These are phyloP conservation scores for Montipora efflorescens DNA, from an alignment of 64 coral and sea anemone species.

Conservation along the genomic window DNA sequence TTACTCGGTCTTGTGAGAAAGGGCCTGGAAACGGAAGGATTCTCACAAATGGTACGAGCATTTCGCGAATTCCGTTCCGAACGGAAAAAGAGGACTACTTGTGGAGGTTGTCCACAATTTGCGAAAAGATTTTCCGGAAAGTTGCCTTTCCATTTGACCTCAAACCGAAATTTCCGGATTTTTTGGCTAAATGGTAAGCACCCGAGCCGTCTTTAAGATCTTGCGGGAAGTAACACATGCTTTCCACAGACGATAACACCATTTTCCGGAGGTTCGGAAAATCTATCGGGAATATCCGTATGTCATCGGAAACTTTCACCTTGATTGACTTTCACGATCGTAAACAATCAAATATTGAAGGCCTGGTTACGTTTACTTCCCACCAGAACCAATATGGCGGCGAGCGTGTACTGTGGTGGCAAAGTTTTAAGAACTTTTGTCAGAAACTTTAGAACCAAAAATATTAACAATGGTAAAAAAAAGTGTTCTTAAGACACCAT, in stretches of 20 bases:
- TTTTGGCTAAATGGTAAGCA: too few species aligned
- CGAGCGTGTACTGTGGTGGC: constrained; percentile 54
- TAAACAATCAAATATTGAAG: constrained; percentile 58
- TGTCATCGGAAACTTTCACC: not conserved
- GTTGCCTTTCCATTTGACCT: too few species aligned
- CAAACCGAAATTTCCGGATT: too few species aligned
- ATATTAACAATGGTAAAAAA: constrained; percentile 37
- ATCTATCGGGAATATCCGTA: not conserved
- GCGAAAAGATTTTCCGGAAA: too few species aligned
- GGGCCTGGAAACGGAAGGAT: too few species aligned
- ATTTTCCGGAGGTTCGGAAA: not conserved
- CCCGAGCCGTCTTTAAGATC: not conserved
- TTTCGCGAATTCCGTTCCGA: too few species aligned
- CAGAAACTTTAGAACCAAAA: constrained; percentile 31
- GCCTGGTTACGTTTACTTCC: constrained; percentile 62
- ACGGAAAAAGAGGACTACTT: too few species aligned
- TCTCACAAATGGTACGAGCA: too few species aligned
- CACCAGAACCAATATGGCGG: constrained; percentile 51
- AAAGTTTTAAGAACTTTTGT: constrained; percentile 70
- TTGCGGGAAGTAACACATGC: not conserved
- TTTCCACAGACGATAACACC: constrained; percentile 1
- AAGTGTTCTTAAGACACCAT: too few species aligned
- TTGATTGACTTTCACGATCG: constrained; percentile 20
- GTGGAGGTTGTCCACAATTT: too few species aligned
- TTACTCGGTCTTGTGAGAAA: too few species aligned